These are phyloP conservation scores for Conopomorpha cramerella DNA, from an alignment of 1,140 invertebrate genomes.

Conservation along the genomic window DNA sequence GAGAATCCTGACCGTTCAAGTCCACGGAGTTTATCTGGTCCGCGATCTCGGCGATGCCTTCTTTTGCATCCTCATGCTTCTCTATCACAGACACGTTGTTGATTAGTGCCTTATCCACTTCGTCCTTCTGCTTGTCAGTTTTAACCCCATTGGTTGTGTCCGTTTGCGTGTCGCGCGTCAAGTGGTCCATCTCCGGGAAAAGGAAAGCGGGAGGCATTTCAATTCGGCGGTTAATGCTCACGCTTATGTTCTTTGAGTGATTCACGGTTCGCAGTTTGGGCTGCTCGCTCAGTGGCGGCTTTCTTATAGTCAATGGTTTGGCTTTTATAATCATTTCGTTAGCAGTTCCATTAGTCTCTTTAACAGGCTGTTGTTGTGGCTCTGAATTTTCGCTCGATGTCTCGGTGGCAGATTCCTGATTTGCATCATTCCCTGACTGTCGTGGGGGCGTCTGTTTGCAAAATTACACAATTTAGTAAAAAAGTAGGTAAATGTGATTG, in stretches of 20 bases:
- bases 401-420: conserved; percentile 21
- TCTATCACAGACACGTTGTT: conserved; percentile 40
- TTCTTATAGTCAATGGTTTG: conserved; percentile 77
- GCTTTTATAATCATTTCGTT: conserved; percentile 75
- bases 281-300: conserved; percentile 74
- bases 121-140: conserved; percentile 33
- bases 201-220: conserved; percentile 83
- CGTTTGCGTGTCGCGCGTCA: conserved; percentile 23
- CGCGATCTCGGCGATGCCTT: conserved; percentile 47
- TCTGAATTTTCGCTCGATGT: too few species aligned
- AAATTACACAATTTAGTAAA: too few species aligned
- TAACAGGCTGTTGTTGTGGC: too few species aligned
- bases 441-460: conserved; percentile 52
- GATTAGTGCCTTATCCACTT: conserved; percentile 40
- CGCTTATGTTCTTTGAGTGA: conserved; percentile 63
- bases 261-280: conserved; percentile 69
- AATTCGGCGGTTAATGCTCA: conserved; percentile 73
- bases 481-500: too few species aligned
- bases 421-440: conserved; percentile 37
- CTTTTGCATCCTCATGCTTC: conserved; percentile 57
- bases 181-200: conserved; percentile 73
- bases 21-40: conserved; percentile 55
- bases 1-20: conserved; percentile 58
- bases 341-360: too few species aligned
- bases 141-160: conserved; percentile 39